phyloP scores from a whole-genome alignment of 2,888 invertebrate genomes.

The Frankliniella fusca region DNA sequence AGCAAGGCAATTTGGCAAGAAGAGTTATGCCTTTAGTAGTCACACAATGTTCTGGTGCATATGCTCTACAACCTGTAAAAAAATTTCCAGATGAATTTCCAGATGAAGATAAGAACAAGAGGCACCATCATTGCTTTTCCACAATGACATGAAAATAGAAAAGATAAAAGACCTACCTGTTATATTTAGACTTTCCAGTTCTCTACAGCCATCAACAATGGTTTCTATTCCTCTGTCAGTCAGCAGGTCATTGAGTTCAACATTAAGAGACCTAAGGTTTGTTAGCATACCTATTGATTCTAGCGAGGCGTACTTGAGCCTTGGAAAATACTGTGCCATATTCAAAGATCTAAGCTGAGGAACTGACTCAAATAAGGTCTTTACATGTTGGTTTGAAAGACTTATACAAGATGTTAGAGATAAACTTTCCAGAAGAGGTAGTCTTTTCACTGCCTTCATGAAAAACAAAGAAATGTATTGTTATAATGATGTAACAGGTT shows the following conservation, averaged over 20 bases:
- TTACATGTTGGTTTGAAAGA: constrained; percentile 8
- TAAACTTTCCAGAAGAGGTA: not conserved
- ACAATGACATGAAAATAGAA: not conserved
- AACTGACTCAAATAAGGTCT: constrained; percentile 2
- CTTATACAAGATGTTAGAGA: not conserved
- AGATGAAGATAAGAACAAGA: not conserved
- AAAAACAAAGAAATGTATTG: not conserved
- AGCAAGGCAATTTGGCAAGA: not conserved
- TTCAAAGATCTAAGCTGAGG: not conserved
- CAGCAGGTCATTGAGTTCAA: constrained; percentile 1
- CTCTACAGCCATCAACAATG: not conserved
- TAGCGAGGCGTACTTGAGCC: not conserved
- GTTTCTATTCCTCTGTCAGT: constrained; percentile 12
- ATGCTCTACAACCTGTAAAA: not conserved
- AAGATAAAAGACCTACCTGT: not conserved
- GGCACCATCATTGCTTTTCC: not conserved
- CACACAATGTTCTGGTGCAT: constrained; percentile 10
- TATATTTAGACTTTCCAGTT: not conserved
- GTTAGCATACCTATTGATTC: not conserved
- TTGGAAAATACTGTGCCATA: constrained; percentile 22
- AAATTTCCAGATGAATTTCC: not conserved
- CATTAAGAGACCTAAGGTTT: not conserved
- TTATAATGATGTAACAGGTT: no score
- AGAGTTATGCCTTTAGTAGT: not conserved
- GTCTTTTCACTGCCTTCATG: not conserved